Evolutionary conservation across 2,113 vertebrate species (phyloP).

Genomic region (Equus przewalskii): DNA sequence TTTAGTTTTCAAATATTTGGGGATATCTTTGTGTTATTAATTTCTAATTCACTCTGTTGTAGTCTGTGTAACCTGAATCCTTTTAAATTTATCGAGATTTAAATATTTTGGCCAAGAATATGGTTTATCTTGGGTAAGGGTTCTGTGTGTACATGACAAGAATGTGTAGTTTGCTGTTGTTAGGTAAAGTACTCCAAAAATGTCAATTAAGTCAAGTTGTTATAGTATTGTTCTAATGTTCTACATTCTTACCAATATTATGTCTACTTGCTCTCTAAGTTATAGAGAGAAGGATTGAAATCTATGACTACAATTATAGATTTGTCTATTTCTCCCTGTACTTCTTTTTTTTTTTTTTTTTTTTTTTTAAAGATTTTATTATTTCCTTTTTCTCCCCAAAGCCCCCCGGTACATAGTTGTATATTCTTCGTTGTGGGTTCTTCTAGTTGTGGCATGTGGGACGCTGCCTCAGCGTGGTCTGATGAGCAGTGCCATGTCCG

Average conservation of each 20-base stretch:
- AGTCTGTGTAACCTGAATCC: neutral
- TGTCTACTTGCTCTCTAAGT: neutral
- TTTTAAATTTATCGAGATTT: neutral
- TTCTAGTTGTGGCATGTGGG: no score
- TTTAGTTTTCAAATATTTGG: conserved; percentile 37
- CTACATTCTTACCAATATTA: neutral
- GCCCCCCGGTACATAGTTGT: no score
- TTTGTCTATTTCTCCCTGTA: neutral
- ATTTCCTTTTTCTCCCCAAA: no score
- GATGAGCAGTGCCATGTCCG: no score
- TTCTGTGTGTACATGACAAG: neutral
- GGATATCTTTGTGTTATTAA: neutral
- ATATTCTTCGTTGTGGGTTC: no score
- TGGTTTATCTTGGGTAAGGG: neutral
- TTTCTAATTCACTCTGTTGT: conserved; percentile 6
- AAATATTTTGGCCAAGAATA: neutral
- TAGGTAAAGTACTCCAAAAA: neutral
- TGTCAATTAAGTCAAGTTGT: conserved; percentile 18
- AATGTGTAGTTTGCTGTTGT: neutral
- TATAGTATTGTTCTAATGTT: neutral
- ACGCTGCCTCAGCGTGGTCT: no score
- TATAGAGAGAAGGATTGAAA: neutral
- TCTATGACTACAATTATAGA: neutral
- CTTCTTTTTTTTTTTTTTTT: no score
- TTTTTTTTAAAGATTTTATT: no score